Evolutionary conservation across 2,113 vertebrate species (phyloP).

Genomic region (Thryonomys swinderianus): DNA sequence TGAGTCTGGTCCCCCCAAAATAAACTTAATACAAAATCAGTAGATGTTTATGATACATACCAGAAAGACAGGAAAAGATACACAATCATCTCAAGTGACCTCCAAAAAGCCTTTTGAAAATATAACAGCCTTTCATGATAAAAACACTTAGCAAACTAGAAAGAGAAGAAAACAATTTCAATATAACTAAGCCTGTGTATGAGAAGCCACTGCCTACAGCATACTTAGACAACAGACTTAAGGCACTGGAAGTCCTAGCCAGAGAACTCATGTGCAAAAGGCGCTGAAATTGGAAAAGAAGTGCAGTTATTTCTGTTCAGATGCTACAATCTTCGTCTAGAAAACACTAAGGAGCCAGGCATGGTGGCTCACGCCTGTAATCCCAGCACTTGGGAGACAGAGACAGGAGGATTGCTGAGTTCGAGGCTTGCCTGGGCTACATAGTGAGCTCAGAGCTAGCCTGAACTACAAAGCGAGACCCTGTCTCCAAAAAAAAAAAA

Average conservation of each 20-base stretch:
- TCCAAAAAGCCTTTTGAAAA: neutral
- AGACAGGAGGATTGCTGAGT: no score
- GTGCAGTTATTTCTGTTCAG: neutral
- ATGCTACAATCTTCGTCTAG: neutral
- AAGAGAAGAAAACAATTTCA: neutral
- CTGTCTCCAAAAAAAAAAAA: no score
- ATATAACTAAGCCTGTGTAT: neutral
- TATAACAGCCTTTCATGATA: neutral
- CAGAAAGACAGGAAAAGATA: neutral
- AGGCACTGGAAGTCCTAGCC: neutral
- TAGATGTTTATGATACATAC: neutral
- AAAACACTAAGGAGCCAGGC: no score
- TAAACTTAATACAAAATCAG: no score
- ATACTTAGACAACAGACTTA: neutral
- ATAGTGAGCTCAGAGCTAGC: no score
- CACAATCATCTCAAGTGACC: neutral
- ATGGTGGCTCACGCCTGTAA: no score
- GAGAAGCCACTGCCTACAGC: neutral
- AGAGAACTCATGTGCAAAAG: neutral
- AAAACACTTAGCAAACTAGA: neutral
- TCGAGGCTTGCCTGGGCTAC: no score
- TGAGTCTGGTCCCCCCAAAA: no score
- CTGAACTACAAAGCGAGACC: no score
- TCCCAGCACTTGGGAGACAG: no score
- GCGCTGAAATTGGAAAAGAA: neutral